These are phyloP conservation scores for Atopsyche davidsoni DNA, from an alignment of 1,140 invertebrate genomes.

Conservation along the genomic window DNA sequence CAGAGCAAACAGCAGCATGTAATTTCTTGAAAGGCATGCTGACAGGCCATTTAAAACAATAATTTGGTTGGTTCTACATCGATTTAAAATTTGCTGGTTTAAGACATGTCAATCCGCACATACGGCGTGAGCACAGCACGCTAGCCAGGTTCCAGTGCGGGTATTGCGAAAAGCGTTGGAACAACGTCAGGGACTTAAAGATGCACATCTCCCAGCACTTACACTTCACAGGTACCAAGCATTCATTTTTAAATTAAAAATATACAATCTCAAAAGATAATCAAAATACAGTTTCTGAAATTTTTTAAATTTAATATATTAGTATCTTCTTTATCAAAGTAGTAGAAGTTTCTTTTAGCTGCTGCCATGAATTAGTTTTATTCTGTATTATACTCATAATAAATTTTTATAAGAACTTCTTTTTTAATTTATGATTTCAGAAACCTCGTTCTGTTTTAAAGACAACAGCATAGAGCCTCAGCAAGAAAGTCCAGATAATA, in stretches of 20 bases:
- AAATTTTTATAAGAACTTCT: no score
- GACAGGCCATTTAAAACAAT: neutral
- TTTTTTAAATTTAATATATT: no score
- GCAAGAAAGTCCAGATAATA: neutral
- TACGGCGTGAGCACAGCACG: slow-evolving; percentile 9
- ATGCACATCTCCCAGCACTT: slow-evolving; percentile 11
- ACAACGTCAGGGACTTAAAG: slow-evolving; percentile 3
- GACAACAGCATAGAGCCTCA: no score
- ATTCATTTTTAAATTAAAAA: no score
- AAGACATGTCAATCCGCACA: slow-evolving; percentile 15
- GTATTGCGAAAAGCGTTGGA: slow-evolving; percentile 16
- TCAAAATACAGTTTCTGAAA: no score
- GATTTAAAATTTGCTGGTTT: slow-evolving; percentile 3
- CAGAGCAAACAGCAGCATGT: neutral
- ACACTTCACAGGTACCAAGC: neutral
- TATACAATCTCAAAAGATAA: no score
- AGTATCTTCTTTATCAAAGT: no score
- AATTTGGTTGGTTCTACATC: neutral
- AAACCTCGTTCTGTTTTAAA: no score
- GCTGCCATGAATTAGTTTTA: no score
- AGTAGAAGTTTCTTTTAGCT: no score
- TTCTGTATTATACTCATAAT: no score
- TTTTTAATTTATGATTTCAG: no score
- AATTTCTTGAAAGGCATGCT: neutral
- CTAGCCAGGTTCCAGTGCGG: slow-evolving; percentile 18